A percentile compares a stretch with the other conserved stretches of the same genome.
These are phyloP conservation scores for Butorides virescens DNA, from an alignment of 2,113 vertebrate species.

Conservation along the genomic window DNA sequence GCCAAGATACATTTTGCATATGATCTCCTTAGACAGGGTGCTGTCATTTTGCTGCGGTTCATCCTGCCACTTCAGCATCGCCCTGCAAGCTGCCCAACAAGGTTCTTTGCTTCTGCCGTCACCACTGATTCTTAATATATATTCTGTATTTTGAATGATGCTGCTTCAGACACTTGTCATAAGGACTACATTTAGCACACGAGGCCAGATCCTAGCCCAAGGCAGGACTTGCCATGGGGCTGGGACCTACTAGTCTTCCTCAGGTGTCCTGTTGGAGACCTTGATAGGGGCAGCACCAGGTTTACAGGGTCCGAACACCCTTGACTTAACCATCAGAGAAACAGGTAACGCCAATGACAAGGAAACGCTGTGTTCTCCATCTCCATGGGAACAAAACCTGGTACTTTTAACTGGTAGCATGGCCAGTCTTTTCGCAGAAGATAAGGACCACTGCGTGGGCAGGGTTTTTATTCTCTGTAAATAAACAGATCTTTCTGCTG, in stretches of 20 bases:
- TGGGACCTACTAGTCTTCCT: neutral
- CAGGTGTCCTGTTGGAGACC: neutral
- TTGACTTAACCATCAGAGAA: neutral
- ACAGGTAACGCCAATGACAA: neutral
- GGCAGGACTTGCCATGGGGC: neutral
- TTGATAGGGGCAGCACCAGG: neutral
- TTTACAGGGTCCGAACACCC: neutral
- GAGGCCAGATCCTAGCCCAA: rapidly evolving
- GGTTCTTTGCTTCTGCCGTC: neutral
- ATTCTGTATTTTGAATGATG: neutral
- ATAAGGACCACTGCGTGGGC: slow-evolving; percentile 20
- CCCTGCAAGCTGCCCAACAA: neutral
- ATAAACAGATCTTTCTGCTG: slow-evolving; percentile 32
- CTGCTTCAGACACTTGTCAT: neutral
- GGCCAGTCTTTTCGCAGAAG: slow-evolving; percentile 31
- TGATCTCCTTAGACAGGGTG: neutral
- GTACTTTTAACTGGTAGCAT: slow-evolving; percentile 20
- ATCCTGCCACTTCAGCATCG: neutral
- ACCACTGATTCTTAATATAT: neutral
- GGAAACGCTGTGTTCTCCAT: slow-evolving; percentile 5
- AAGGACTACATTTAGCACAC: neutral
- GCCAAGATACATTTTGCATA: neutral
- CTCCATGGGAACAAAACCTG: slow-evolving; percentile 56
- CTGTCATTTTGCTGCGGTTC: neutral
- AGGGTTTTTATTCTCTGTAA: slow-evolving; percentile 1